Conservation (phyloP, 2,888 invertebrate species). For the Nomada goodeniana region DNA sequence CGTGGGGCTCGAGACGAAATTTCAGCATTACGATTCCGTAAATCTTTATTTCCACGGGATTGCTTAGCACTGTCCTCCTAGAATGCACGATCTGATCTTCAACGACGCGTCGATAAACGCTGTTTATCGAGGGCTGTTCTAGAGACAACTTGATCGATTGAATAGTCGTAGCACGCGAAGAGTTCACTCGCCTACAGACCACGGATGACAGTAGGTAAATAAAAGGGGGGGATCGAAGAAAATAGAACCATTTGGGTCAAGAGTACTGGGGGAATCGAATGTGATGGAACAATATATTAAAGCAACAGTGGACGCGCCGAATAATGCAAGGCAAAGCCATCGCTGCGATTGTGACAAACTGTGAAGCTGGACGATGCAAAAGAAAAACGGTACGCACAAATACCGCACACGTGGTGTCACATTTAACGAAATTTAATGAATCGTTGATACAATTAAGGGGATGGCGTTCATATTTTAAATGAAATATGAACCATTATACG, state of each 20-base stretch:
- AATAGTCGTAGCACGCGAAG: too few species aligned
- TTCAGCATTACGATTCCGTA: neutral
- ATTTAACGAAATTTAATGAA: neutral
- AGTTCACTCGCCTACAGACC: too few species aligned
- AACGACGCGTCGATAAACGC: neutral
- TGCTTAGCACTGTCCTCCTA: neutral
- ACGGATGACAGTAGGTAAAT: neutral
- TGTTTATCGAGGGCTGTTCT: neutral
- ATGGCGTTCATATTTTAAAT: too few species aligned
- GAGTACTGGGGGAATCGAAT: neutral
- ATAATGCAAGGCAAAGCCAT: too few species aligned
- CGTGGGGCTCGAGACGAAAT: neutral
- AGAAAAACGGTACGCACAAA: too few species aligned
- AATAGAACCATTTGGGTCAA: neutral
- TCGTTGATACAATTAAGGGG: neutral
- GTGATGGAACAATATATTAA: too few species aligned
- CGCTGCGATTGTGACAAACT: too few species aligned
- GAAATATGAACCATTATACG: too few species aligned
- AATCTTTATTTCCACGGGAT: neutral
- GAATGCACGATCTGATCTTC: neutral
- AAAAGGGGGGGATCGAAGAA: neutral
- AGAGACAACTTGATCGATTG: too few species aligned
- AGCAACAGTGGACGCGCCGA: too few species aligned
- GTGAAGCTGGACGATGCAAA: too few species aligned
- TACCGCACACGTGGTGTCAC: too few species aligned